phyloP scores from a whole-genome alignment of 2,113 vertebrate genomes.

The Scolopax mira region DNA sequence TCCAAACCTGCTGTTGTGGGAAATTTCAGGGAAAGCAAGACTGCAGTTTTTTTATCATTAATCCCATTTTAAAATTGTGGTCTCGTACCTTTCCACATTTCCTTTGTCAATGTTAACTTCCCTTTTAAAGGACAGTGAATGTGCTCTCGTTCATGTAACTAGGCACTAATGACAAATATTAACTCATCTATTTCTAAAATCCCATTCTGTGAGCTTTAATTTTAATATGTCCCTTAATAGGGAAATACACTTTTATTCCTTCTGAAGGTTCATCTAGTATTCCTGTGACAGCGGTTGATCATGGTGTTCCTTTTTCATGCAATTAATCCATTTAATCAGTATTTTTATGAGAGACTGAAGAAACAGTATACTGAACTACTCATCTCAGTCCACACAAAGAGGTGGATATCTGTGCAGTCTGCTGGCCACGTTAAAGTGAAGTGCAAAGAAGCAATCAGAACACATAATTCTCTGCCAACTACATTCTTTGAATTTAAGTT shows the following conservation, averaged over 20 bases:
- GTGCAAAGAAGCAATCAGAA: neutral
- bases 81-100: neutral
- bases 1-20: neutral
- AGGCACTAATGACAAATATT: neutral
- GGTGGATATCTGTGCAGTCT: neutral
- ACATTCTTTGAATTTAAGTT: neutral
- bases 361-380: neutral
- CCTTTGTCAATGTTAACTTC: neutral
- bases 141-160: neutral
- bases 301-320: neutral
- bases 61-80: neutral
- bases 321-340: neutral
- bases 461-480: neutral
- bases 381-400: neutral
- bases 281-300: neutral
- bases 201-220: neutral
- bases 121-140: neutral
- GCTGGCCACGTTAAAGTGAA: neutral
- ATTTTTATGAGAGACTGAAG: neutral
- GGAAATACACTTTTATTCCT: neutral
- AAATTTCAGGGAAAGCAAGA: neutral
- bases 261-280: neutral
- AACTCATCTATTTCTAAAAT: neutral
- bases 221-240: neutral
- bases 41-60: neutral